Percentiles rank a stretch among this genome's conserved stretches.
Conservation (phyloP, 2,888 invertebrate genomes). For the Drosophila imparisetae region DNA sequence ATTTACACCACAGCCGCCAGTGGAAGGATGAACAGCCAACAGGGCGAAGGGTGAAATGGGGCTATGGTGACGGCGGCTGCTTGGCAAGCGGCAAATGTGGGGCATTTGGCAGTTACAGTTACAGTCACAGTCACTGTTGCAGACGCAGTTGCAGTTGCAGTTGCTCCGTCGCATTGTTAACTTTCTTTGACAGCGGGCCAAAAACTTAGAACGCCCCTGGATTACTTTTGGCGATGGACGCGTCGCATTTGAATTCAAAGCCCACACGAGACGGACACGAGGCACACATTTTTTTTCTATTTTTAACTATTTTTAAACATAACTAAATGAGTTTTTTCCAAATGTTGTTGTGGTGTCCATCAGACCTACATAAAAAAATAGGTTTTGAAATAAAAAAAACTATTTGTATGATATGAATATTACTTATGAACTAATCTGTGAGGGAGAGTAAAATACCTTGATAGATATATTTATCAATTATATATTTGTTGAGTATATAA, state of each 20-base stretch:
- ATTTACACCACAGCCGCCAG: constrained; percentile 72
- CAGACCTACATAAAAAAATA: background rate
- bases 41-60: background rate
- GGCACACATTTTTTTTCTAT: background rate
- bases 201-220: constrained; percentile 51
- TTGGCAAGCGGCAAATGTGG: constrained; percentile 73
- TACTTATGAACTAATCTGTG: background rate
- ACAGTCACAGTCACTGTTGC: constrained; percentile 39
- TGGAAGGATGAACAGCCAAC: constrained; percentile 41
- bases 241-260: background rate
- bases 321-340: background rate
- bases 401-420: background rate
- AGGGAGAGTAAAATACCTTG: background rate
- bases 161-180: constrained; percentile 71
- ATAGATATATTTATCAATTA: background rate
- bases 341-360: background rate
- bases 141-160: constrained; percentile 32
- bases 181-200: constrained; percentile 77
- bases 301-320: background rate
- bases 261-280: constrained; percentile 2
- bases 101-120: constrained; percentile 69
- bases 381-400: background rate
- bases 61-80: constrained; percentile 48
- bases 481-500: background rate
- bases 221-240: constrained; percentile 15